Conservation (phyloP, 2,113 vertebrate genomes). For the Tachysurus fulvidraco region DNA sequence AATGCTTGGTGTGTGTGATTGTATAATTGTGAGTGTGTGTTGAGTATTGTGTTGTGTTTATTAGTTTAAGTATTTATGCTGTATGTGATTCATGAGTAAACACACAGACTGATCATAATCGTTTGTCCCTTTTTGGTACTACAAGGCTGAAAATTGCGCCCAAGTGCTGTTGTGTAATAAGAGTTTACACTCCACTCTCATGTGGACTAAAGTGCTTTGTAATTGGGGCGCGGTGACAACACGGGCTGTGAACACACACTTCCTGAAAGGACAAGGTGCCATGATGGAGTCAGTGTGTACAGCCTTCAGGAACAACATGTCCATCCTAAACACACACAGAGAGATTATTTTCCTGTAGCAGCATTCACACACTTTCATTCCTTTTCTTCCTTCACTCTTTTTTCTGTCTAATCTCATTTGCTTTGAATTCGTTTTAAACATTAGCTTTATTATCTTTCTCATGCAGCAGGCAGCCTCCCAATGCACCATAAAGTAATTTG, state of each 20-base stretch:
- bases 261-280: constrained; percentile 32
- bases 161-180: constrained; percentile 69
- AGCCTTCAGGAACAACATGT: neutral
- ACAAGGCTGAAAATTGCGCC: constrained; percentile 61
- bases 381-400: neutral
- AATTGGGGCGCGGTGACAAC: constrained; percentile 66
- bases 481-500: neutral
- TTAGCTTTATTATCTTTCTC: neutral
- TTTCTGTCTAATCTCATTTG: neutral
- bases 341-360: neutral
- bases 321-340: too few species aligned
- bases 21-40: neutral
- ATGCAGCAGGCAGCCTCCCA: too few species aligned
- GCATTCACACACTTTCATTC: neutral
- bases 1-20: neutral
- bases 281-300: constrained; percentile 36
- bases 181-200: constrained; percentile 61
- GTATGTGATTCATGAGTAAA: neutral
- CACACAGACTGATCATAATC: neutral
- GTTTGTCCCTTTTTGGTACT: neutral
- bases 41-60: neutral
- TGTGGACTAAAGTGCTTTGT: constrained; percentile 65
- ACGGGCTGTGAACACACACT: constrained; percentile 34
- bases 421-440: too few species aligned
- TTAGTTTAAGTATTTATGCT: neutral